Percentiles rank a stretch among this genome's conserved stretches.
Conservation (phyloP, 2,888 invertebrate genomes). For the Ptychoptera contaminata region DNA sequence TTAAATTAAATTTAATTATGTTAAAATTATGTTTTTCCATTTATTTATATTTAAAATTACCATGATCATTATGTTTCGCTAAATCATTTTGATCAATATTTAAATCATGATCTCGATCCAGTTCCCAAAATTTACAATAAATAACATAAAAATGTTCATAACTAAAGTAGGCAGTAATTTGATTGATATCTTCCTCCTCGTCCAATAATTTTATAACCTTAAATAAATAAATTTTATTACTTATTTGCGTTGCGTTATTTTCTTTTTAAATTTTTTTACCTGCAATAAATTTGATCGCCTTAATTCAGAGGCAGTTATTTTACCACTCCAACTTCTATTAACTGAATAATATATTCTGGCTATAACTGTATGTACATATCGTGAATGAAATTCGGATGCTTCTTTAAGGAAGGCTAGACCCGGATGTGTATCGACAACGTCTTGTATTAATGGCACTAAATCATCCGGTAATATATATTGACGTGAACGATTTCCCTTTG, state of each 20-base stretch:
- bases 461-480: slow-evolving; percentile 65
- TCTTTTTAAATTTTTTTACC: slow-evolving; percentile 29
- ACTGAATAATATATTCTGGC: slow-evolving; percentile 95
- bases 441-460: slow-evolving; percentile 85
- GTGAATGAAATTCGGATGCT: slow-evolving; percentile 95
- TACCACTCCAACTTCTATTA: slow-evolving; percentile 93
- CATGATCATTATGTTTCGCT: slow-evolving; percentile 88
- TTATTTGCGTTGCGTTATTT: not conserved
- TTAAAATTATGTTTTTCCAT: not conserved
- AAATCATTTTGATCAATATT: slow-evolving; percentile 90
- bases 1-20: slow-evolving; percentile 19
- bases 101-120: slow-evolving; percentile 95
- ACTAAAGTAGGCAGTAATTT: slow-evolving; percentile 77
- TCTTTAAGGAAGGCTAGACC: slow-evolving; percentile 94
- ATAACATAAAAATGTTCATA: slow-evolving; percentile 99
- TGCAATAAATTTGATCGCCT: slow-evolving; percentile 79
- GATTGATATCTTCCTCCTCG: slow-evolving; percentile 95
- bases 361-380: slow-evolving; percentile 97
- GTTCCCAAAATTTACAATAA: slow-evolving; percentile 99
- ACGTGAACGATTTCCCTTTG: slow-evolving; percentile 42
- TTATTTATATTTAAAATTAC: slow-evolving; percentile 33
- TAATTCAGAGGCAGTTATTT: slow-evolving; percentile 75
- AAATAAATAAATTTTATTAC: not conserved
- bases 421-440: slow-evolving; percentile 97
- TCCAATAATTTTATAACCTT: slow-evolving; percentile 66